phyloP scores from a whole-genome alignment of 1,140 invertebrate species.

The Stenopsyche tienmushanensis region DNA sequence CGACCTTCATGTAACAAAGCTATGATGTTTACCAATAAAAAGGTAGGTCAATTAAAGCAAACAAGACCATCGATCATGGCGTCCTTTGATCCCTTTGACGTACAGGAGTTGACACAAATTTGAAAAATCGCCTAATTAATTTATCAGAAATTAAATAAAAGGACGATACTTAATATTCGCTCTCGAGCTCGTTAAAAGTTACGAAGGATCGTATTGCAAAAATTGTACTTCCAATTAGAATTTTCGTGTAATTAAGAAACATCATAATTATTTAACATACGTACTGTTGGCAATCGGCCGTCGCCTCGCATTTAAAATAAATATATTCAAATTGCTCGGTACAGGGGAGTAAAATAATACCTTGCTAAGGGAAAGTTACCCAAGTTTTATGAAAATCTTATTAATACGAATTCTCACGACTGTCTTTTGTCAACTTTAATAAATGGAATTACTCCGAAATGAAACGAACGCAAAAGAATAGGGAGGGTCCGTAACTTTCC shows the following conservation, averaged over 20 bases:
- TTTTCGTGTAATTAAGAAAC: too few species aligned
- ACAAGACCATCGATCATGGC: background rate
- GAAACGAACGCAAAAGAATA: background rate
- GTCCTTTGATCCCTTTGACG: background rate
- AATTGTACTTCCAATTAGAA: too few species aligned
- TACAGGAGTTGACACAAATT: background rate
- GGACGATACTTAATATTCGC: too few species aligned
- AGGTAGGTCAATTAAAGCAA: background rate
- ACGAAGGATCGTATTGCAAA: too few species aligned
- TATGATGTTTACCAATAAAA: background rate
- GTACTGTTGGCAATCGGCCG: too few species aligned
- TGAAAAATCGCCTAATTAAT: background rate
- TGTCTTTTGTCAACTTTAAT: slow-evolving; percentile 31
- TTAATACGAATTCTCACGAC: slow-evolving; percentile 22
- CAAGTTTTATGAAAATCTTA: slow-evolving; percentile 27
- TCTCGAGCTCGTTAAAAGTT: too few species aligned
- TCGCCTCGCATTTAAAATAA: background rate
- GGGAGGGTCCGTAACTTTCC: background rate
- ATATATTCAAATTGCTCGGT: background rate
- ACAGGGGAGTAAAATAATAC: background rate
- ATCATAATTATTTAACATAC: too few species aligned
- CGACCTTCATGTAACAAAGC: background rate
- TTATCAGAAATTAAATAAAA: background rate
- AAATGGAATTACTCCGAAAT: slow-evolving; percentile 23
- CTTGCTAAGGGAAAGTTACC: background rate